A percentile compares a stretch with the other conserved stretches of the same genome.
phyloP scores from a whole-genome alignment of 2,888 invertebrate species.

The Cerastis rubricosa region DNA sequence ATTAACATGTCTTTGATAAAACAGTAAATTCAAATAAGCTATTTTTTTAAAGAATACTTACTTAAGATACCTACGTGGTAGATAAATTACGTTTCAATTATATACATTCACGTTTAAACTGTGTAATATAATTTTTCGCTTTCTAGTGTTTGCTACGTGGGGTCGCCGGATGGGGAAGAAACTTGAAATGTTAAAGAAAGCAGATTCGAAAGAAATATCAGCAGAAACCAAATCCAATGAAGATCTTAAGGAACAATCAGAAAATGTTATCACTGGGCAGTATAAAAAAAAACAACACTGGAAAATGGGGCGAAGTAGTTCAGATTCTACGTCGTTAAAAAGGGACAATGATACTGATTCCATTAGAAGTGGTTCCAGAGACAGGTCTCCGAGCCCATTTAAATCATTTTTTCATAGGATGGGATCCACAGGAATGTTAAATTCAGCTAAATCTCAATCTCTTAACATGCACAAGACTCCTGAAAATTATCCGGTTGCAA shows the following conservation, averaged over 20 bases:
- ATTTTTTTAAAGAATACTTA: not conserved
- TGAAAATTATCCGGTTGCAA: slow-evolving; percentile 84
- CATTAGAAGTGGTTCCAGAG: slow-evolving; percentile 87
- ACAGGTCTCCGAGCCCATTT: slow-evolving; percentile 92
- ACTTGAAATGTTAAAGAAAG: slow-evolving; percentile 93
- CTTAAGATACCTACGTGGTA: no score
- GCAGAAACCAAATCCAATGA: slow-evolving; percentile 79
- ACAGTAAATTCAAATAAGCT: not conserved
- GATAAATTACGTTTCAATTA: not conserved
- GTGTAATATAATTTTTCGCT: not conserved
- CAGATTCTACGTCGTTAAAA: slow-evolving; percentile 86
- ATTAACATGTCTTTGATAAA: not conserved
- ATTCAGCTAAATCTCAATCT: slow-evolving; percentile 90
- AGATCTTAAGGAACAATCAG: slow-evolving; percentile 78
- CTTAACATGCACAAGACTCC: slow-evolving; percentile 81
- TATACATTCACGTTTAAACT: not conserved
- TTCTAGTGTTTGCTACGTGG: slow-evolving; percentile 93
- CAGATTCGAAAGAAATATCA: slow-evolving; percentile 91
- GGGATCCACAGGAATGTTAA: slow-evolving; percentile 94
- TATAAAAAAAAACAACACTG: slow-evolving; percentile 91
- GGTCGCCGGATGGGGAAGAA: slow-evolving; percentile 95
- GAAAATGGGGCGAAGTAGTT: slow-evolving; percentile 91
- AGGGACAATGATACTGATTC: slow-evolving; percentile 88
- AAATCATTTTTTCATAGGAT: slow-evolving; percentile 94
- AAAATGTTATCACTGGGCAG: slow-evolving; percentile 81